Conservation (phyloP, 2,113 vertebrate genomes). For the Delphinus delphis region DNA sequence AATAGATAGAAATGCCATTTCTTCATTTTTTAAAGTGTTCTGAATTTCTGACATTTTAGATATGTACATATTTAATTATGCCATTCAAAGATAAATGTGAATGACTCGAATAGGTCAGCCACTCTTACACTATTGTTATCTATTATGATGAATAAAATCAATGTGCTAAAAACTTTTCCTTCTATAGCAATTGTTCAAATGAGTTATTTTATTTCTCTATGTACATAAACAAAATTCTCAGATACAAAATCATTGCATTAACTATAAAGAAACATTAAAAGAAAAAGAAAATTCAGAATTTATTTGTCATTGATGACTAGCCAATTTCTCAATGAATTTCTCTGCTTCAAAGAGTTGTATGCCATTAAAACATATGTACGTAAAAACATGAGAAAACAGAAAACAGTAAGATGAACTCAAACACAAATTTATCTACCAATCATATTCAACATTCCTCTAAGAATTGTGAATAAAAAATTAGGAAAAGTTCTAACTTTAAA, state of each 20-base stretch:
- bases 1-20: not conserved
- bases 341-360: not conserved
- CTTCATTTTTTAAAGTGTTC: not conserved
- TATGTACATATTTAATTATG: not conserved
- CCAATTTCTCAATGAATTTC: not conserved
- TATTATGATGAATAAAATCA: not conserved
- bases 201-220: not conserved
- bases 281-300: not conserved
- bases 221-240: not conserved
- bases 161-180: not conserved
- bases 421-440: not conserved
- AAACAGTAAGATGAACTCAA: not conserved
- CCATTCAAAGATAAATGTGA: constrained; percentile 1
- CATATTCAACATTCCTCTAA: not conserved
- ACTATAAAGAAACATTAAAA: not conserved
- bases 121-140: not conserved
- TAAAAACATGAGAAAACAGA: not conserved
- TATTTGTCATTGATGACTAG: not conserved
- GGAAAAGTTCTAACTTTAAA: not conserved
- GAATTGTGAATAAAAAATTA: not conserved
- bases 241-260: not conserved
- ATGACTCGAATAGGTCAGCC: not conserved
- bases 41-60: not conserved
- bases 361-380: not conserved
- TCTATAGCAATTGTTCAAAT: not conserved